phyloP scores from a whole-genome alignment of 2,888 invertebrate species.

The Girardia tigrina region DNA sequence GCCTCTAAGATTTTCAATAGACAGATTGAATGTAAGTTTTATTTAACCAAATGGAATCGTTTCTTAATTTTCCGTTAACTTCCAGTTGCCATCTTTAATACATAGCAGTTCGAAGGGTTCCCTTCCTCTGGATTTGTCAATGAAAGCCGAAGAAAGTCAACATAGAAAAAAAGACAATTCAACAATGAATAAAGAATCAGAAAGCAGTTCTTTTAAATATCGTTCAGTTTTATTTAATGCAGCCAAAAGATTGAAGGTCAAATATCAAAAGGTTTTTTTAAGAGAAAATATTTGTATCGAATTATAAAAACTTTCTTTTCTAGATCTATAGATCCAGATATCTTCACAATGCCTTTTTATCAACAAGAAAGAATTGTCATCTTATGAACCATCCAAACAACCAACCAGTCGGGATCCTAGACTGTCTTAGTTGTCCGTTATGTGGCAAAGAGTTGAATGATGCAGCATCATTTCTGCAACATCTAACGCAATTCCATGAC shows the following conservation, averaged over 20 bases:
- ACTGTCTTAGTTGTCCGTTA: not conserved
- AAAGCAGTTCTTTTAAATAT: not conserved
- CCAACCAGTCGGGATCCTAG: not conserved
- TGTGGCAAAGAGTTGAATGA: slow-evolving; percentile 11
- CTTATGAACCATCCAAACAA: not conserved
- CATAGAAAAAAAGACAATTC: not conserved
- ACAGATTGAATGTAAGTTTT: slow-evolving; percentile 1
- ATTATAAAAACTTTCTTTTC: not conserved
- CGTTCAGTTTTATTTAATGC: not conserved
- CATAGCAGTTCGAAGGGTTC: not conserved
- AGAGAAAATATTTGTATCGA: not conserved
- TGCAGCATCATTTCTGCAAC: slow-evolving; percentile 6
- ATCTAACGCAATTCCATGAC: slow-evolving; percentile 14
- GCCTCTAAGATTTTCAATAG: not conserved
- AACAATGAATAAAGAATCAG: not conserved
- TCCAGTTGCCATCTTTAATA: not conserved
- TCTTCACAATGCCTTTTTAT: not conserved
- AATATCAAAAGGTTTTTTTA: slow-evolving; percentile 8
- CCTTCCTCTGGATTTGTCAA: not conserved
- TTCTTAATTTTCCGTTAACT: not conserved
- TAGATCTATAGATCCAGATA: not conserved
- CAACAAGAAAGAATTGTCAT: not conserved
- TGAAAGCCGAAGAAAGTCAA: not conserved
- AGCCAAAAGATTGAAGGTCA: slow-evolving; percentile 8
- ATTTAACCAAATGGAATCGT: not conserved